Base-by-base conservation (phyloP, 64 coral and sea anemone genomes). In the Platygyra sinensis region DNA sequence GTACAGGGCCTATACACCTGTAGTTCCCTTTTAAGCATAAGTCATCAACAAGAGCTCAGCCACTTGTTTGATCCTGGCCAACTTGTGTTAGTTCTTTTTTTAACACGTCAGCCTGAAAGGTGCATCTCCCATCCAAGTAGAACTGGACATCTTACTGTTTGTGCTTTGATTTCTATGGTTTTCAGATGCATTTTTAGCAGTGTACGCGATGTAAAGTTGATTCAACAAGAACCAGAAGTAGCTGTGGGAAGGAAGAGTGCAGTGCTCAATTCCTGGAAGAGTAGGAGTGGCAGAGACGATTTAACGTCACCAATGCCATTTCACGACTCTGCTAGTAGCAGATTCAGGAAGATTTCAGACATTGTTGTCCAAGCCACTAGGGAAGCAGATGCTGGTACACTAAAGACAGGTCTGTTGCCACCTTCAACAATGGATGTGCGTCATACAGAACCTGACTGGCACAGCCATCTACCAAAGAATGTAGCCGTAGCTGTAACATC, bases 141-240 rank as follows among this genome's bases (percentile, higher is more conserved):
- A 12, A 57, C 15, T 57, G 15, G 15, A 57, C 54, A 12, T 57
- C 15, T 57, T 14, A 57, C 54, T 57, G 54, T 32, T 62, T 36
- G 33, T 36, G 33, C 33, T 36, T 36, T 12, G 3, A 8, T 76
- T 76, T 76, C 42, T 3, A 39, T 74, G 17, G 15, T 36, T 31
- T 60, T 17, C 46, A 99, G 97, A 36, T 99, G 94, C 36, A 60
- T 99, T 12, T 99, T 99, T 55, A 89, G 72, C 39, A 93, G 74
- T 86, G 79, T 99, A 0, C 83, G 76, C 57, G 94, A 99, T 60
- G 91, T 99, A 15, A 91, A 36, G 11, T 75, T 99, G 18, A 91
- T 22, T 14, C 95, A 97, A 74, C 76, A 87, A 36, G 95, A 90
- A 67, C 29, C 49, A 19, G 95, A 97, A 63, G 15, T 82, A 39